Evolutionary conservation across 2,113 vertebrate species (phyloP), one percentile per base, ranked within the genome.

Genomic region (Tragelaphus strepsiceros): DNA sequence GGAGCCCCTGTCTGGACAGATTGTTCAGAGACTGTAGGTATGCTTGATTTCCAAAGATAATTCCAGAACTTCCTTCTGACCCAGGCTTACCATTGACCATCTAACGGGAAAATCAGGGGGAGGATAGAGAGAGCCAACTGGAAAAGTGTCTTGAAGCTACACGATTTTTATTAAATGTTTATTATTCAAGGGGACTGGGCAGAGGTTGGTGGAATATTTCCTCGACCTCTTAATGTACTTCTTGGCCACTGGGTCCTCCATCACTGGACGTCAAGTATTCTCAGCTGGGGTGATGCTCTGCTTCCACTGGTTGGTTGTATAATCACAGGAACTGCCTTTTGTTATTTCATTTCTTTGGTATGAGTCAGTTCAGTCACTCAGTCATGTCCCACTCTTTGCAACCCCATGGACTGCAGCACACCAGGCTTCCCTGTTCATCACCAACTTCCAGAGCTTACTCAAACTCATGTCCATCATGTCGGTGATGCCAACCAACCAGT

Each of bases 21-120:
- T 2, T 5, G 6, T 26, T 1, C 9, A 28, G 4, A 3, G n/a
- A 24, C 5, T 5, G 14, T n/a, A 5, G 46, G 17, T 21, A 1
- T 1, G 4, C 15, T 1, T 0, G 62, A 53, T 39, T 21, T 12
- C 11, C 35, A 16, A n/a, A 78, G 32, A 53, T 32, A 77, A 39
- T 53, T 77, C 53, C 46, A 17, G 80, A 86, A 54, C 53, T 22
- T 91, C 62, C 14, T 46, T 46, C 54, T 53, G 51, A 39, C 17
- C 49, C 61, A 15, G 61, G 54, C 15, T 89, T 28, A n/a, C 15
- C 4, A 1, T 7, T 24, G 16, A 10, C 0, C 7, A 28, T 46
- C 64, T 81, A 39, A 28, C 0, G 14, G 32, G 28, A 67, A 64
- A 77, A 92, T 11, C 19, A 1, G 1, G 7, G 6, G 39, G 7